Evolutionary conservation across 2,888 invertebrate genomes (phyloP), one percentile per base, ranked within the genome.

Genomic region (Brenthis daphne): DNA sequence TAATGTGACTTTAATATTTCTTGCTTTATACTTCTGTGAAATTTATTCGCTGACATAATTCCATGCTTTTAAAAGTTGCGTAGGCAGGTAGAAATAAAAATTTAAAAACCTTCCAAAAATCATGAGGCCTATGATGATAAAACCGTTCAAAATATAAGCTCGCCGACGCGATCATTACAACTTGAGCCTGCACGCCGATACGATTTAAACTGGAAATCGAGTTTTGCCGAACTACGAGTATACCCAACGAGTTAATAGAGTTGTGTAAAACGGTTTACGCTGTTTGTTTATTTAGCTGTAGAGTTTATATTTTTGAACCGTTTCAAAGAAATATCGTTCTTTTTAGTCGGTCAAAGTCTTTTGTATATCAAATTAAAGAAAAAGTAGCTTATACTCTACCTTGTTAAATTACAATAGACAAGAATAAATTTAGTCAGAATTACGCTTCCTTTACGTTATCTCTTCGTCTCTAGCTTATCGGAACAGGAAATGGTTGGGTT

Each of bases 191-290:
- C 14, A 48, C 60, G 57, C 57, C 57, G 66, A 66, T 66, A 60
- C 48, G 60, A 47, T 58, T 47, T 54, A 66, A 57, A 57, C 65
- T 43, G 33, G 60, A 33, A 54, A 55, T 55, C 48, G 60, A 66
- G 60, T 55, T 60, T 16, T 6, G 29, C 48, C 37, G 16, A 60
- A 60, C 37, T 60, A 33, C 24, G 53, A 29, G 48, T 60, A 54
- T 13, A 54, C 29, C 54, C 47, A 54, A 60, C 54, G 54, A 60
- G 33, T 66, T 55, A 60, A 47, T 66, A 24, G 88, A 85, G 85
- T 63, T 63, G 63, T 43, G 37, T 33, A 48, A 60, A 58, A 58
- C n/a, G 24, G 16, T 14, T 58, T 4, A 24, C 11, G 48, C 24
- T 48, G 1, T 60, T 48, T 60, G 47, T 60, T 48, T 60, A 60